Evolutionary conservation across 2,888 invertebrate species (phyloP), one percentile per base, ranked within the genome.

Genomic region (Stenolophus ochropezus): DNA sequence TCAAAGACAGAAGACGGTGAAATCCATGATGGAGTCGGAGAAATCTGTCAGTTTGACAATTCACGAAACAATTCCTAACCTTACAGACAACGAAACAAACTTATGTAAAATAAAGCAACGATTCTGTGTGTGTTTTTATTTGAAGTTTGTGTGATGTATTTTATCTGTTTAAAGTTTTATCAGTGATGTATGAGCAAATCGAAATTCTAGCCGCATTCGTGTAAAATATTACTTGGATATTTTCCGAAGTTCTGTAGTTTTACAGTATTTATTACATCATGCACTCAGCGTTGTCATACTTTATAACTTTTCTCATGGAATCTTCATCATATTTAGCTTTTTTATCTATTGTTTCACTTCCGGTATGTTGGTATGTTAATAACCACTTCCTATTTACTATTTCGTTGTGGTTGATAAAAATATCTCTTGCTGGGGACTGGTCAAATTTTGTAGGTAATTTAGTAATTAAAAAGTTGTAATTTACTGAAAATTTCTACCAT

Each of bases 401-500:
- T 21, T 58, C n/a, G 58, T 58, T 18, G 21, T 14, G 3, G 20
- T 58, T 16, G 11, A 11, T 58, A 23, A 21, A n/a, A 8, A 16
- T 49, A 49, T 4, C 4, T 16, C 16, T 49, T 16, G 1, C 16
- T 49, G 16, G 2, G 16, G 49, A 14, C 16, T 49, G 4, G 49
- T n/a, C n/a, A n/a, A n/a, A n/a, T n/a, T n/a, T n/a, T n/a, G n/a
- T n/a, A n/a, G n/a, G n/a, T n/a, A n/a, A n/a, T n/a, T n/a, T n/a
- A n/a, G n/a, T n/a, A 20, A 58, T 58, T 16, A 58, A 58, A 58
- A 58, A 21, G 58, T 58, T 58, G 11, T 23, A 58, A 21, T 58
- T 58, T 58, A 58, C 21, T 58, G 18, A 11, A 20, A 58, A 21
- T n/a, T 16, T 21, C 18, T 0, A 3, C 18, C 23, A 21, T 21